Percentiles rank a stretch among this genome's conserved stretches.
Evolutionary conservation across 2,888 invertebrate species (phyloP).

Genomic region (Stratiomys singularior): DNA sequence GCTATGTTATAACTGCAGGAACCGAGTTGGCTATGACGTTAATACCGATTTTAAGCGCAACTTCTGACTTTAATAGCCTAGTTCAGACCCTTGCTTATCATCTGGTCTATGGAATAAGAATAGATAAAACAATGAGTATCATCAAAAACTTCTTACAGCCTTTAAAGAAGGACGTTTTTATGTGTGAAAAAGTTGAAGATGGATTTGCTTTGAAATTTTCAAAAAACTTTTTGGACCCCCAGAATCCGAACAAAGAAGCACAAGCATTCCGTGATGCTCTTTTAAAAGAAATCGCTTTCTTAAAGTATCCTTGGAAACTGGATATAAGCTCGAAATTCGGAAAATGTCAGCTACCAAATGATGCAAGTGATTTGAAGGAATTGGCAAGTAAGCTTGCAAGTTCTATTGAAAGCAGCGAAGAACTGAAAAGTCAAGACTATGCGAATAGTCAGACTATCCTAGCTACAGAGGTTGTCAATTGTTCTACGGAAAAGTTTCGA

Average conservation of each 20-base stretch:
- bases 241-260: neutral
- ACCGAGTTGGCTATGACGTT: neutral
- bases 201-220: neutral
- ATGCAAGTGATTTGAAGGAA: neutral
- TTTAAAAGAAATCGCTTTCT: neutral
- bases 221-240: neutral
- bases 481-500: neutral
- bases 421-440: neutral
- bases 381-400: neutral
- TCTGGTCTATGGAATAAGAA: neutral
- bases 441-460: neutral
- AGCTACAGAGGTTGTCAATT: neutral
- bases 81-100: neutral
- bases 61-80: conserved; percentile 13
- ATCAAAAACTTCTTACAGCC: neutral
- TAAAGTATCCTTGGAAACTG: neutral
- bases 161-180: conserved; percentile 9
- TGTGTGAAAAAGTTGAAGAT: neutral
- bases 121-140: neutral
- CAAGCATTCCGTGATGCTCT: neutral
- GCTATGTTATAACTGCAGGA: neutral
- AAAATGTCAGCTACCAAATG: neutral
- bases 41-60: neutral
- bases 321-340: neutral
- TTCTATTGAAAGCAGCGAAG: neutral